Conservation (phyloP, 1,140 invertebrate genomes). For the Drosophila kanapiae region DNA sequence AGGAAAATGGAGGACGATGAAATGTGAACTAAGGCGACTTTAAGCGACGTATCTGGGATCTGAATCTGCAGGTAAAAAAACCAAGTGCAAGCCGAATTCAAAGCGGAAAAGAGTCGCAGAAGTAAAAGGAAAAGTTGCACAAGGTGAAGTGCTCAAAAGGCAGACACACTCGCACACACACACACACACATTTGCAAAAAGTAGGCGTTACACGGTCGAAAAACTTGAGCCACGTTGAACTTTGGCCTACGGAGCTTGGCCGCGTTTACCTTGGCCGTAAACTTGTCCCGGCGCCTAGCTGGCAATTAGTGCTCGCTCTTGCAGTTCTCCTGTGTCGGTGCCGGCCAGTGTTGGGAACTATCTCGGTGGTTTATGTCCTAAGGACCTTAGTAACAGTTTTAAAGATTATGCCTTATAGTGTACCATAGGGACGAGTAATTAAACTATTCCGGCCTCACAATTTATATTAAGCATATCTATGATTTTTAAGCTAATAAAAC, state of each 20-base stretch:
- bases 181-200: slow-evolving; percentile 5
- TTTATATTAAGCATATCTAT: background rate
- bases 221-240: slow-evolving; percentile 73
- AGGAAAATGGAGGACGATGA: slow-evolving; percentile 11
- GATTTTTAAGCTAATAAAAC: background rate
- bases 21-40: slow-evolving; percentile 40
- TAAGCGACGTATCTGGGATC: slow-evolving; percentile 9
- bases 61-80: background rate
- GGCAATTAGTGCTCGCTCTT: slow-evolving; percentile 76
- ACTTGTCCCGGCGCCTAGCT: slow-evolving; percentile 73
- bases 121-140: slow-evolving; percentile 70
- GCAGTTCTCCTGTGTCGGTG: slow-evolving; percentile 10
- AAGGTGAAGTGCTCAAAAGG: slow-evolving; percentile 24
- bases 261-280: slow-evolving; percentile 79
- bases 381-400: background rate
- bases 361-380: background rate
- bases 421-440: rapidly evolving
- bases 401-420: background rate
- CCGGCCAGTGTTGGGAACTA: background rate
- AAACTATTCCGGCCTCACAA: background rate
- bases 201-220: slow-evolving; percentile 68
- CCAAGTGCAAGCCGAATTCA: slow-evolving; percentile 10
- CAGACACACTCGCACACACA: slow-evolving; percentile 17
- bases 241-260: slow-evolving; percentile 66
- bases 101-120: slow-evolving; percentile 35